Evolutionary conservation across 2,888 invertebrate species (phyloP).

Genomic region (Zootermopsis nevadensis): DNA sequence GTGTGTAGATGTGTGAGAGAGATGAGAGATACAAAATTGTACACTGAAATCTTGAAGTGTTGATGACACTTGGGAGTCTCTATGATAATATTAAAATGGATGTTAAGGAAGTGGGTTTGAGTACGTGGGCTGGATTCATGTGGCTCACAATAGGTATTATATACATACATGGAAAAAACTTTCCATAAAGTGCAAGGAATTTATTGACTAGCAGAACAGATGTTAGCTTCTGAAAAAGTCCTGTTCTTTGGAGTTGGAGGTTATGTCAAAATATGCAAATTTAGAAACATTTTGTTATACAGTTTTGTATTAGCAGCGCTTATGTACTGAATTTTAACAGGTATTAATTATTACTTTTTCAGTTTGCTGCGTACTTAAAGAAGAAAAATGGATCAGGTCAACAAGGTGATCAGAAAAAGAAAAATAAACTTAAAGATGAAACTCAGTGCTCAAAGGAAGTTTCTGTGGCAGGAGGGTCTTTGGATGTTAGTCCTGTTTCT

Average conservation of each 20-base stretch:
- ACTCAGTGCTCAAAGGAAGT: background rate
- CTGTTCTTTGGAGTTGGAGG: background rate
- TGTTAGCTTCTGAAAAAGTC: background rate
- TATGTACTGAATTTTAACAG: background rate
- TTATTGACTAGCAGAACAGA: background rate
- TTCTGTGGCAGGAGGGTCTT: background rate
- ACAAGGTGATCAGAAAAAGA: conserved; percentile 9
- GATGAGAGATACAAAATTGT: no score
- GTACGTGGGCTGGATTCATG: no score
- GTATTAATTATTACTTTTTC: background rate
- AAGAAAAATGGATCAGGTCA: conserved; percentile 15
- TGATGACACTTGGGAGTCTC: no score
- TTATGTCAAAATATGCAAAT: background rate
- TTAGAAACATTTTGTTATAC: no score
- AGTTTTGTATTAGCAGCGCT: background rate
- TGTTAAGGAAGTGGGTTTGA: no score
- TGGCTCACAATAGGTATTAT: no score
- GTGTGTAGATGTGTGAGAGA: no score
- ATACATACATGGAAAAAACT: background rate
- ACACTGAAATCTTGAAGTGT: no score
- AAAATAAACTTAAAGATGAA: background rate
- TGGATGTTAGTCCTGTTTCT: background rate
- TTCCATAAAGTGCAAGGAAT: background rate
- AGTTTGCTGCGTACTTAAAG: conserved; percentile 20
- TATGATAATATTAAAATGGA: no score